phyloP scores from a whole-genome alignment of 2,797 vertebrate genomes.

The Pseudopleuronectes americanus region DNA sequence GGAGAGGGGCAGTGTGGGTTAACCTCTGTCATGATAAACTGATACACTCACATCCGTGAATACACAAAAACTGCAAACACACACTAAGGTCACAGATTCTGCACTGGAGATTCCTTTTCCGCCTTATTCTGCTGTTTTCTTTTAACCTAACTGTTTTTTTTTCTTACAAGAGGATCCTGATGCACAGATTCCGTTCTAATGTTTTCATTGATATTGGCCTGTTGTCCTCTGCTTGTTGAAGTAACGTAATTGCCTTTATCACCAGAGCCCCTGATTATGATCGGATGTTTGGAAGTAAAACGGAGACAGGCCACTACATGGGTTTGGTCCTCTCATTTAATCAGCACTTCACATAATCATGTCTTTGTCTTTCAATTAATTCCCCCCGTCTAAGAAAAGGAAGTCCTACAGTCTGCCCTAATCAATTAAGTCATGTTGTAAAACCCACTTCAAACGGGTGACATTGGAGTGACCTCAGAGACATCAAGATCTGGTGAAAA shows the following conservation, averaged over 20 bases:
- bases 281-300: conserved; percentile 58
- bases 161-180: background rate
- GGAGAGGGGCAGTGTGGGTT: conserved; percentile 18
- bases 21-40: conserved; percentile 27
- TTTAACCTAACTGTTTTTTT: background rate
- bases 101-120: background rate
- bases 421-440: conserved; percentile 72
- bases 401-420: conserved; percentile 60
- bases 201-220: conserved; percentile 18
- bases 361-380: conserved; percentile 74
- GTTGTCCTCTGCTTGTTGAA: conserved; percentile 59
- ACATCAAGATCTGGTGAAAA: conserved; percentile 62
- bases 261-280: conserved; percentile 61
- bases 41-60: conserved; percentile 2
- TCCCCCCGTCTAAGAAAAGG: conserved; percentile 59
- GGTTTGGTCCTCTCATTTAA: conserved; percentile 73
- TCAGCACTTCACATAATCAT: conserved; percentile 77
- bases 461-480: conserved; percentile 71
- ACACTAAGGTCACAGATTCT: too few species aligned
- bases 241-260: conserved; percentile 72
- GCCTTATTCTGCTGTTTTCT: background rate
- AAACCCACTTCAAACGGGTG: conserved; percentile 63
- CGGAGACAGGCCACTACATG: conserved; percentile 36
- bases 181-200: conserved; percentile 7
- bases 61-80: too few species aligned